Conservation (phyloP, 2,888 invertebrate species). For the Noctua janthina region DNA sequence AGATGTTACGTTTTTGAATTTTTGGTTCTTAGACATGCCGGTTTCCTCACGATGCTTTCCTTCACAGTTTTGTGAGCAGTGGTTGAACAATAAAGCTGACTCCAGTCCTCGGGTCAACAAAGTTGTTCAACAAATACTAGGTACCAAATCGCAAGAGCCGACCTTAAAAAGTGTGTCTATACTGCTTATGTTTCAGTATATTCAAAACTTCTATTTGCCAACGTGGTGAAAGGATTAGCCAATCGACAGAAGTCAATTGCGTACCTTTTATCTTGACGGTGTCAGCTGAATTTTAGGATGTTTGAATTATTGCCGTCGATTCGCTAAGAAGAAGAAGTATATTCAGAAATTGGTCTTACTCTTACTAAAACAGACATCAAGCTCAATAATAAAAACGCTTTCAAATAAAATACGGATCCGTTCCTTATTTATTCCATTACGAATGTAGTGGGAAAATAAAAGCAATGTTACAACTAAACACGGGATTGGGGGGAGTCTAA, state of each 20-base stretch:
- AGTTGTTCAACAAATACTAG: too few species aligned
- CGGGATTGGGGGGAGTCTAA: constrained; percentile 61
- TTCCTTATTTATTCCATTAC: constrained; percentile 43
- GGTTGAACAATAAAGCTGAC: too few species aligned
- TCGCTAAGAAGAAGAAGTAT: neutral
- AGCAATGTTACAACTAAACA: constrained; percentile 62
- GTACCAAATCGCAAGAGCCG: too few species aligned
- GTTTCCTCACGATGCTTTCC: too few species aligned
- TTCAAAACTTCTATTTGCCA: too few species aligned
- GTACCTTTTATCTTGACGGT: neutral
- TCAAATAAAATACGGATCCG: constrained; percentile 24
- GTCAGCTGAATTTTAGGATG: neutral
- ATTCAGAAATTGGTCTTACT: neutral
- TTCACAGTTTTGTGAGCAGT: too few species aligned
- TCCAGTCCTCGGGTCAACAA: too few species aligned
- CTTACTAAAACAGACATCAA: constrained; percentile 13
- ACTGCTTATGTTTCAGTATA: too few species aligned
- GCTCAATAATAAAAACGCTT: constrained; percentile 16
- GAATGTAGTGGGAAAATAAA: constrained; percentile 57
- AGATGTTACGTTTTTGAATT: too few species aligned
- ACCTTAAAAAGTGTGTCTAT: too few species aligned
- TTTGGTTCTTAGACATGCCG: too few species aligned
- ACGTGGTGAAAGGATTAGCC: neutral
- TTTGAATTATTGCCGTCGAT: neutral
- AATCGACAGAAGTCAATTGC: neutral